Evolutionary conservation across 2,888 invertebrate species (phyloP), one percentile per base, ranked within the genome.

Genomic region (Sesia bembeciformis): DNA sequence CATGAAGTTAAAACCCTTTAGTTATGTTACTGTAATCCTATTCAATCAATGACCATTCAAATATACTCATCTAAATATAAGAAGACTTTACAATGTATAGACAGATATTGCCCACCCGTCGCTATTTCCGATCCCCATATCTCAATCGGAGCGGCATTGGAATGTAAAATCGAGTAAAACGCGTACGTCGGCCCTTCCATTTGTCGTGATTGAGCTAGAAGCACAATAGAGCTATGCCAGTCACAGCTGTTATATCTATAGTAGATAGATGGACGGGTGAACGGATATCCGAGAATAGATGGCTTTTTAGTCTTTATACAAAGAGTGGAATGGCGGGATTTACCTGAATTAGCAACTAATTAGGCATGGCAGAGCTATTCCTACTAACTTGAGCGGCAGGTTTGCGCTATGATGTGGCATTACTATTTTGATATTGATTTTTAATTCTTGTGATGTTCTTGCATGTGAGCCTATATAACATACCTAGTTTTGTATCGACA

Each of bases 161-260:
- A 78, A 80, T 80, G 77, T 78, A 72, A 81, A 84, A 79, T 76
- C 66, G 72, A 76, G 74, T 77, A 76, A 79, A 80, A 78, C 74
- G 73, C 76, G 75, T 71, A 62, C 70, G 68, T 66, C 63, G 65
- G 66, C 58, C 56, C 62, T 70, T 74, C 81, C 78, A 82, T 82
- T 82, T 78, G 70, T 68, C 73, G 74, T 79, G 84, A 83, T 82
- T 81, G 81, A 78, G 74, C 70, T 65, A 40, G 56, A 55, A 60
- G 60, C 63, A 65, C 64, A 66, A 66, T 66, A 64, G 61, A 62
- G 57, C 60, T 58, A 60, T 56, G 61, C 56, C 57, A 46, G 7
- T 46, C 46, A 46, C 46, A 46, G 46, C 46, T 46, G 46, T 7
- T 46, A 46, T 23, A 23, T 46, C 46, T 46, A 46, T 23, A 46